Base-by-base conservation (phyloP, 2,888 invertebrate genomes). In the Automeris io region DNA sequence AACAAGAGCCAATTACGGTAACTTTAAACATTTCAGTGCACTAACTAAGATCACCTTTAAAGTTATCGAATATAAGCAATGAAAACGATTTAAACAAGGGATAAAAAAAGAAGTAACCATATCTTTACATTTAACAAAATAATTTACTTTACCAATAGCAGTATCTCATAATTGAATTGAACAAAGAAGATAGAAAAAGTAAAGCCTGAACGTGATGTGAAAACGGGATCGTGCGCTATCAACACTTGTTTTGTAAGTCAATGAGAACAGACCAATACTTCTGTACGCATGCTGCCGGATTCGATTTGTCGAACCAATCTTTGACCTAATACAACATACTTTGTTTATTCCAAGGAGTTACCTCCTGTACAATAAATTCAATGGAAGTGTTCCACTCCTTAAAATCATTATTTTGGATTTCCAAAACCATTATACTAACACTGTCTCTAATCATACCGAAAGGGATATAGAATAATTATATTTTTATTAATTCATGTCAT, bases 121-220 rank as follows among this genome's bases (percentile, higher is more conserved):
- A 57, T 57, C 58, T 58, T 67, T 51, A 46, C 57, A 54, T 57
- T 53, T 45, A 36, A 53, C 45, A 52, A 59, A 65, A 65, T 51
- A 63, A 57, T 69, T 70, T 68, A 59, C 61, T 51, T 55, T 50
- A 46, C 61, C 62, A 65, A 70, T 60, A 64, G 51, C 61, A 65
- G 64, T 68, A 65, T 61, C 65, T 61, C 65, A 73, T 75, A 78
- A 78, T 79, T 75, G 76, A 80, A 80, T 77, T 72, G 71, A 59
- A 71, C 70, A 67, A 73, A 69, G 74, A 73, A 76, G 75, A 79
- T 77, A 71, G 78, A 72, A 77, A 78, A 76, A 77, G 71, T 77
- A 73, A 81, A 77, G 63, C 70, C 53, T 39, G 61, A 68, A 81
- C 81, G 82, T 82, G 79, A 77, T 64, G 44, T 47, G 80, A 71